phyloP scores from a whole-genome alignment of 2,113 vertebrate genomes.

The Rhabdornis inornatus region DNA sequence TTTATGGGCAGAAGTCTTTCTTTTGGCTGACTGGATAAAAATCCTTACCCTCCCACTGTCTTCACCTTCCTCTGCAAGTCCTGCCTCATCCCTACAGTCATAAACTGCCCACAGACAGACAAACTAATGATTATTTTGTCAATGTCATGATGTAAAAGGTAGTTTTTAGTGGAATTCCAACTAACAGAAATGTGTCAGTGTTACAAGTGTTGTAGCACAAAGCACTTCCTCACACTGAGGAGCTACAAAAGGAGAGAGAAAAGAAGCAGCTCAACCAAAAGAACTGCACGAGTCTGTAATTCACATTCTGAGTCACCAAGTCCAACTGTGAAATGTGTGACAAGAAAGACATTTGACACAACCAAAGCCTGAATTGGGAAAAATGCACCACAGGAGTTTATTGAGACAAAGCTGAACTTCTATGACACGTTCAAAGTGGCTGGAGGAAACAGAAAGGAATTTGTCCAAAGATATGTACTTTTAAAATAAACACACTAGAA shows the following conservation, averaged over 20 bases:
- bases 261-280: neutral
- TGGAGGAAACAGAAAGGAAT: neutral
- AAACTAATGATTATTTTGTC: neutral
- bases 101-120: neutral
- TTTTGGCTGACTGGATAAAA: neutral
- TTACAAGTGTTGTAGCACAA: neutral
- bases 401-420: neutral
- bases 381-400: neutral
- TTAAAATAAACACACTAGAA: neutral
- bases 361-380: neutral
- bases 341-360: neutral
- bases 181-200: neutral
- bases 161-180: neutral
- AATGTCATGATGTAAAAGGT: neutral
- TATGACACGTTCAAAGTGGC: neutral
- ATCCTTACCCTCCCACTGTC: neutral
- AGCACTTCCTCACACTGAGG: neutral
- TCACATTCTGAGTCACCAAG: neutral
- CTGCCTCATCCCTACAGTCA: neutral
- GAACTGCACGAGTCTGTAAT: neutral
- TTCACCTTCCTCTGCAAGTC: accelerated
- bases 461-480: neutral
- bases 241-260: neutral
- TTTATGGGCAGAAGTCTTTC: neutral
- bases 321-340: neutral